Percentiles rank a stretch among this genome's conserved stretches.
phyloP scores from a whole-genome alignment of 2,888 invertebrate species.

The Gisinianus flammeolus region DNA sequence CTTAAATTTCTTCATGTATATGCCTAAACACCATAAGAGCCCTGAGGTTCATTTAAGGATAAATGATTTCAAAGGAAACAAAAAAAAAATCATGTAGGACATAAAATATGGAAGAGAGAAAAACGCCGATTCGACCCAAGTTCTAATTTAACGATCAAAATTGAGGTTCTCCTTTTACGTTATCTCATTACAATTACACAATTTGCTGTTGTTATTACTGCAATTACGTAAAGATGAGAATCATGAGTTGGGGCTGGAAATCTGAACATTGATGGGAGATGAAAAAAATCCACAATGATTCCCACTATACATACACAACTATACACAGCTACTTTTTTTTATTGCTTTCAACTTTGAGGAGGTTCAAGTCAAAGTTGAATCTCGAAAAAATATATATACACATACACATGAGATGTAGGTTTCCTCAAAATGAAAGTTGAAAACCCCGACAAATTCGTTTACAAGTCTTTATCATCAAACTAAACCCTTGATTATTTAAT shows the following conservation, averaged over 20 bases:
- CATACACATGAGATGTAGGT: not conserved
- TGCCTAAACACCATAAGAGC: not conserved
- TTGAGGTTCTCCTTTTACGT: slow-evolving; percentile 36
- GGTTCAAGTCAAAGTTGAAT: not conserved
- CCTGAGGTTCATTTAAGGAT: not conserved
- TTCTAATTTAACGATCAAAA: slow-evolving; percentile 41
- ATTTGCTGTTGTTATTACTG: slow-evolving; percentile 38
- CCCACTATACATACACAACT: not conserved
- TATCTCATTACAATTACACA: slow-evolving; percentile 38
- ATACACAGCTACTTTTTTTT: not conserved
- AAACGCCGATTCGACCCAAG: slow-evolving; percentile 9
- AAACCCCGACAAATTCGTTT: slow-evolving; percentile 5
- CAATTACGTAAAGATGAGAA: slow-evolving; percentile 36
- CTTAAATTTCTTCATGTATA: not conserved
- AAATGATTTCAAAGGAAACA: not conserved
- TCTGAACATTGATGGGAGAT: not conserved
- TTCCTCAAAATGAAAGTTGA: not conserved
- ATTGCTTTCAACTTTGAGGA: not conserved
- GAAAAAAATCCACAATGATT: slow-evolving; percentile 12
- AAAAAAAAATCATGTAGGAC: not conserved
- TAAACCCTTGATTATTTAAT: slow-evolving; percentile 29
- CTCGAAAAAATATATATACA: not conserved
- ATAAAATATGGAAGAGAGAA: not conserved
- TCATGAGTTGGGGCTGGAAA: slow-evolving; percentile 22
- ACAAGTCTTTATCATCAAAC: slow-evolving; percentile 17